Evolutionary conservation across 2,797 vertebrate species (phyloP).

Genomic region (Glyptemys insculpta): DNA sequence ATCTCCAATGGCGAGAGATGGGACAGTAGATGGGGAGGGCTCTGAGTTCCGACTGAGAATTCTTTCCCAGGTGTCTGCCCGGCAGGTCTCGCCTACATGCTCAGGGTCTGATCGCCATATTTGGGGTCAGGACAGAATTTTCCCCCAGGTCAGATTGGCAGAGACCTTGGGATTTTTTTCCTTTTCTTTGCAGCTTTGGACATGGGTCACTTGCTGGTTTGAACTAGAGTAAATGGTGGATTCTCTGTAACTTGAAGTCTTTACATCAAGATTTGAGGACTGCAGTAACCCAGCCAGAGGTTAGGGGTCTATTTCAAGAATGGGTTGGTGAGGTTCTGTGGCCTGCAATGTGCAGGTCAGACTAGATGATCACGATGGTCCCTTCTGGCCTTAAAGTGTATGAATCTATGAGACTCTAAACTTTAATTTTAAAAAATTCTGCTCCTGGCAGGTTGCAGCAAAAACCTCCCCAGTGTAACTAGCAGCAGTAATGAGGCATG

Average conservation of each 20-base stretch:
- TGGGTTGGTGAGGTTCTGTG: neutral
- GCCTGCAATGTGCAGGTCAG: neutral
- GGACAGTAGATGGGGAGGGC: neutral
- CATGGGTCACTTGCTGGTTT: neutral
- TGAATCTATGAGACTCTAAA: neutral
- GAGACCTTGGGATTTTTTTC: neutral
- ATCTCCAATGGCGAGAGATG: neutral
- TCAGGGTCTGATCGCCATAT: neutral
- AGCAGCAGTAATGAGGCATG: neutral
- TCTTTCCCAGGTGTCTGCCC: neutral
- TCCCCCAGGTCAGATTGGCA: neutral
- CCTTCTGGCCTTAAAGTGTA: neutral
- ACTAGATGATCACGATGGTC: neutral
- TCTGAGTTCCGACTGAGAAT: neutral
- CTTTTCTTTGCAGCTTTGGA: neutral
- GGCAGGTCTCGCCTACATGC: neutral
- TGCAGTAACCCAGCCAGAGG: neutral
- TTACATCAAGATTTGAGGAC: neutral
- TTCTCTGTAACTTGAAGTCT: neutral
- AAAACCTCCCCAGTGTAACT: fast-evolving
- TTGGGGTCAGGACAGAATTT: neutral
- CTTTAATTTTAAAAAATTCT: neutral
- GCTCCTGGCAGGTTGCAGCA: neutral
- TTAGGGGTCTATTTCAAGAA: neutral
- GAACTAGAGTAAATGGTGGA: neutral